Base-by-base conservation (phyloP, 2,888 invertebrate species). In the Pristionchus arcanus region DNA sequence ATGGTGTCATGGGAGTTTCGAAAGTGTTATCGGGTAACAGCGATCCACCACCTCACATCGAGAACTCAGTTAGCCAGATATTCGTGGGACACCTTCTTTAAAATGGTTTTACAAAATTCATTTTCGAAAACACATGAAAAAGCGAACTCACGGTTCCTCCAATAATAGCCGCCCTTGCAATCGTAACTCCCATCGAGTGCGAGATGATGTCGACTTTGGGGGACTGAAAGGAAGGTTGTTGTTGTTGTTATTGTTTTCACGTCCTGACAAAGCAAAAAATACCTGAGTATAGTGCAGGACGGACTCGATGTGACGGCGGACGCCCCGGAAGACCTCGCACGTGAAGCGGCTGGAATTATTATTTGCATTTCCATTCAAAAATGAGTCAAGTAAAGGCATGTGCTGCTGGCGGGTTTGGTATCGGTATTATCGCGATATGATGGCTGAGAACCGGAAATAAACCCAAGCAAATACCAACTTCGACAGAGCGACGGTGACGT, bases 141-240 rank as follows among this genome's bases (percentile, higher is more conserved):
- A 42, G 19, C 2, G 37, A 74, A 53, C 81, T n/a, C 15, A 81
- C 63, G 5, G 59, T 74, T 21, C 90, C 90, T 66, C 90, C 90
- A 9, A 74, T 59, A 34, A 90, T 63, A 15, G 90, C 90, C 1
- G 37, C 28, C 21, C 90, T 59, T 0, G 88, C 88, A 9, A 90
- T 71, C 0, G 90, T 90, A 5, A 90, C 90, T 21, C 90, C 90
- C 90, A 90, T 90, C 25, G 90, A 90, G 74, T 90, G 90, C n/a
- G 81, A 66, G 81, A 90, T 63, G 9, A 90, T 31, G 87, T 90
- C 87, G 34, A 90, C 31, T 53, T 90, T 90, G 3, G 4, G 13
- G 2, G 87, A n/a, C 31, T 66, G 74, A 49, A 49, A 49, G 31
- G 37, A 4, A 71, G 31, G 31, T 74, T 74, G 31, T 16, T 74